phyloP scores from a whole-genome alignment of 2,113 vertebrate genomes.

The Naja naja region DNA sequence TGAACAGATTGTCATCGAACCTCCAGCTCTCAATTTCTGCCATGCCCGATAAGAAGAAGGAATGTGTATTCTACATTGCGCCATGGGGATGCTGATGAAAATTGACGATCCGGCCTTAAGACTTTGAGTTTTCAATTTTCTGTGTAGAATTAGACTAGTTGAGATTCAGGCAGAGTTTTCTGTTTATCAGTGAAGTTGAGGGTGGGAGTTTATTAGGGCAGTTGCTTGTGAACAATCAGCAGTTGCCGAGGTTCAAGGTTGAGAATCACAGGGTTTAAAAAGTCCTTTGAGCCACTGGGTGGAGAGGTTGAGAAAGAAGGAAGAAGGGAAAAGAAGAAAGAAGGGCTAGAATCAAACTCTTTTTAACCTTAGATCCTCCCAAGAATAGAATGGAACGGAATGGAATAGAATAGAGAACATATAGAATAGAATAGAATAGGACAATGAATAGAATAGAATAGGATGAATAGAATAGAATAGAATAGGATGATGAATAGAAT shows the following conservation, averaged over 20 bases:
- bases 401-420: no score
- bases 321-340: not conserved
- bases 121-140: not conserved
- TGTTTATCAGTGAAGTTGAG: not conserved
- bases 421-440: no score
- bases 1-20: slow-evolving; percentile 33
- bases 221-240: not conserved
- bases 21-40: not conserved
- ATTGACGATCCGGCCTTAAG: not conserved
- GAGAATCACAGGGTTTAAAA: not conserved
- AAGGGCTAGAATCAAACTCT: not conserved
- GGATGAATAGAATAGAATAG: no score
- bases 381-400: no score
- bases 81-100: not conserved
- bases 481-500: no score
- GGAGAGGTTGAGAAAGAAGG: not conserved
- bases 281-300: not conserved
- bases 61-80: not conserved
- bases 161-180: not conserved
- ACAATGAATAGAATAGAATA: no score
- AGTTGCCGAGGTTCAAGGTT: not conserved
- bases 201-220: not conserved
- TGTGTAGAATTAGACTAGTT: not conserved
- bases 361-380: not conserved
- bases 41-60: not conserved